phyloP scores from a whole-genome alignment of 1,140 invertebrate genomes.

The Dendroctonus valens region DNA sequence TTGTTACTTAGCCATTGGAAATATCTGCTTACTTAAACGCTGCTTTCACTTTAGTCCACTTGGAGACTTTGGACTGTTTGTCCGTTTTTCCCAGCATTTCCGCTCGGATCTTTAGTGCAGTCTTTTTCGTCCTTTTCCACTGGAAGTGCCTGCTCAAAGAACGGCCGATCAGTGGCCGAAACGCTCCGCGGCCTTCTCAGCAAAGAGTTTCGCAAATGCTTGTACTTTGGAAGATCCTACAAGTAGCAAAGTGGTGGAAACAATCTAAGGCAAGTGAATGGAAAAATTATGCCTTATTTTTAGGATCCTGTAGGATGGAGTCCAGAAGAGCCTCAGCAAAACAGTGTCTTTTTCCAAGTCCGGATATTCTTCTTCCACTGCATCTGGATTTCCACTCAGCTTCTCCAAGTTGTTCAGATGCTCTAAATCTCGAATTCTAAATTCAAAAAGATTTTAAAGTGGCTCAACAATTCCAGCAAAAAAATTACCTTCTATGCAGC shows the following conservation, averaged over 20 bases:
- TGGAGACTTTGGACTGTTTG: constrained; percentile 61
- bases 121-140: constrained; percentile 8
- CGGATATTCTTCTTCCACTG: constrained; percentile 49
- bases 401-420: constrained; percentile 66
- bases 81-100: constrained; percentile 48
- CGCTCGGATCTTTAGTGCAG: too few relatives aligned
- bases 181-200: constrained; percentile 35
- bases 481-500: constrained; percentile 57
- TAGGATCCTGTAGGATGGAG: constrained; percentile 51
- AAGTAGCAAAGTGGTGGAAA: background rate
- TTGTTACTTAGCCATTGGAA: background rate
- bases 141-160: constrained; percentile 10
- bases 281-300: constrained; percentile 31
- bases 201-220: constrained; percentile 34
- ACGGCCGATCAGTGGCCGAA: constrained; percentile 37
- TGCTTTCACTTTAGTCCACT: constrained; percentile 81
- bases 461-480: background rate
- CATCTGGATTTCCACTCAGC: constrained; percentile 53
- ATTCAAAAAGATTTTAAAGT: background rate
- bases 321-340: constrained; percentile 60
- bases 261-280: too few relatives aligned
- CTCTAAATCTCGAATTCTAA: constrained; percentile 66
- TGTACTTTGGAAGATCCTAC: constrained; percentile 16
- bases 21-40: constrained; percentile 57
- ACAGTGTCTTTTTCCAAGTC: constrained; percentile 58